Conservation (phyloP, 2,113 vertebrate genomes). For the Tupaia chinensis region DNA sequence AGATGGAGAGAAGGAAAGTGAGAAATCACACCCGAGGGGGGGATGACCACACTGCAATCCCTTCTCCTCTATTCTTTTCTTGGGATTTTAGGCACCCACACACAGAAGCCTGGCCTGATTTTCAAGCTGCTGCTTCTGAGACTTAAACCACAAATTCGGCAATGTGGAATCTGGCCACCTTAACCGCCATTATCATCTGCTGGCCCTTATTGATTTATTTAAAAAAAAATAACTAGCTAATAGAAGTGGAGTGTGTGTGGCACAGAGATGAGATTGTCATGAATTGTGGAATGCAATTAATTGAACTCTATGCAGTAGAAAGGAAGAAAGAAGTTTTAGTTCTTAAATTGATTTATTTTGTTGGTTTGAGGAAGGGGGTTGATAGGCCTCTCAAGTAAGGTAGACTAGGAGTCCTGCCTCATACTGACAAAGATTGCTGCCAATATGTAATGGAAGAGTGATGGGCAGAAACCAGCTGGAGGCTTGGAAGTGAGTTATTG, state of each 20-base stretch:
- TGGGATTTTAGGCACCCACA: too few species aligned
- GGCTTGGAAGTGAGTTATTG: slow-evolving; percentile 14
- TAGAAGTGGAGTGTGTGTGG: slow-evolving; percentile 31
- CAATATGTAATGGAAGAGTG: background rate
- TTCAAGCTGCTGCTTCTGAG: too few species aligned
- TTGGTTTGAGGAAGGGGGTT: background rate
- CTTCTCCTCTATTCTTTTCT: too few species aligned
- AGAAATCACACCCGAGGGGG: too few species aligned
- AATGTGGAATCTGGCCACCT: too few species aligned
- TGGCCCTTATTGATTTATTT: slow-evolving; percentile 32
- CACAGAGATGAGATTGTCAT: slow-evolving; percentile 9
- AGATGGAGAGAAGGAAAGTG: too few species aligned
- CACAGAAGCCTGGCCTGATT: too few species aligned
- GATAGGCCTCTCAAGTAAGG: background rate
- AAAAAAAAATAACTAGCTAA: background rate
- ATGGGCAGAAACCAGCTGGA: background rate
- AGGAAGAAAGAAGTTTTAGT: background rate
- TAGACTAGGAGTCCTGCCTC: background rate
- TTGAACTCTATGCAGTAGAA: background rate
- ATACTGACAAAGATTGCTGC: background rate
- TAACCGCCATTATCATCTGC: too few species aligned
- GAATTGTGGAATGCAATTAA: slow-evolving; percentile 8
- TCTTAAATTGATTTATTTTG: background rate
- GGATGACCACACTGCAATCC: too few species aligned
- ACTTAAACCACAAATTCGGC: too few species aligned